These are phyloP conservation scores for Helicoverpa zea DNA, from an alignment of 1,140 invertebrate genomes.

Conservation along the genomic window DNA sequence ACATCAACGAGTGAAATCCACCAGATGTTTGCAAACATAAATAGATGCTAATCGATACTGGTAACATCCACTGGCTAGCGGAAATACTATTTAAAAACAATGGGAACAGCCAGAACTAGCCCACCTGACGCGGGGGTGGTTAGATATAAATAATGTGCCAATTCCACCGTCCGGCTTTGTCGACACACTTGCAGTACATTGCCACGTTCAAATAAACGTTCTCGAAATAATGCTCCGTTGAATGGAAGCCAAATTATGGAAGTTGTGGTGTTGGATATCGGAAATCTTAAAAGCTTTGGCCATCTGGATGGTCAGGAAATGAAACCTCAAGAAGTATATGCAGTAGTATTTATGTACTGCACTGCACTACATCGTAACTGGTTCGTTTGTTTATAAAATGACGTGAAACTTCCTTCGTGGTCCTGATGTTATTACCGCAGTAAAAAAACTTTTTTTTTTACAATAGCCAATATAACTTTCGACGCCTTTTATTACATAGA, in stretches of 20 bases:
- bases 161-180: slow-evolving; percentile 60
- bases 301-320: not conserved
- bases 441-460: not conserved
- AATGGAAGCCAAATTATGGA: slow-evolving; percentile 39
- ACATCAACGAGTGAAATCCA: slow-evolving; percentile 4
- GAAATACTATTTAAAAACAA: slow-evolving; percentile 48
- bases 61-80: slow-evolving; percentile 28
- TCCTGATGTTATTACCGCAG: not conserved
- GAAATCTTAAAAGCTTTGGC: slow-evolving; percentile 31
- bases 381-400: not conserved
- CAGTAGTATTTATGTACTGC: too few relatives aligned
- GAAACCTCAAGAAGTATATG: not conserved
- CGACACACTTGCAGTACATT: slow-evolving; percentile 64
- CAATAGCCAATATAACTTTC: not conserved
- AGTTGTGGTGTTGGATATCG: slow-evolving; percentile 40
- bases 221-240: slow-evolving; percentile 50
- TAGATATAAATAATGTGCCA: slow-evolving; percentile 73
- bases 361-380: too few relatives aligned
- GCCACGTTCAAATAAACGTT: slow-evolving; percentile 48
- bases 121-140: slow-evolving; percentile 60
- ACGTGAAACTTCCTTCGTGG: not conserved
- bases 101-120: slow-evolving; percentile 46
- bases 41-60: slow-evolving; percentile 46
- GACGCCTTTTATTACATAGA: not conserved
- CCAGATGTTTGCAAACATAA: slow-evolving; percentile 43